These are phyloP conservation scores for Drosophila simulans DNA, from an alignment of 1,140 invertebrate genomes.

Conservation along the genomic window DNA sequence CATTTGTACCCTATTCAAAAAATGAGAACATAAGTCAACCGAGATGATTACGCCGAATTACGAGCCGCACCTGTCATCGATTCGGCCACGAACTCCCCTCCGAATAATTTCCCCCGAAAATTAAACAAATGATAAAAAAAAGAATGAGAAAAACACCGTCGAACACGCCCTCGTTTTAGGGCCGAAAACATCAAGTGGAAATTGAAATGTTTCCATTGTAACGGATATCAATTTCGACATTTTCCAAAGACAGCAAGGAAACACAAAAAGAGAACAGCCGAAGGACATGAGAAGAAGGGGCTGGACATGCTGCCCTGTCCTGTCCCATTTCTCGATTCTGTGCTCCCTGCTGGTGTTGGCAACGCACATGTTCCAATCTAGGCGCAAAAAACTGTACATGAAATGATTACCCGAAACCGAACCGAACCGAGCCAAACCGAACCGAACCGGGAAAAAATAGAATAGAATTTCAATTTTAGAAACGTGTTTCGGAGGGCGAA, in stretches of 20 bases:
- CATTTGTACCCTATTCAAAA: neutral
- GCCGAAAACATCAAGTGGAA: constrained; percentile 66
- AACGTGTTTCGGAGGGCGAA: constrained; percentile 70
- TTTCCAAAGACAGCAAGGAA: constrained; percentile 42
- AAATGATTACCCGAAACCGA: constrained; percentile 67
- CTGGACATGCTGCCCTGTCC: constrained; percentile 39
- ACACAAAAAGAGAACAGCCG: constrained; percentile 27
- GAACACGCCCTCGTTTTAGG: constrained; percentile 45
- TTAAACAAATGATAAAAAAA: constrained; percentile 18
- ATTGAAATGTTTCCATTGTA: constrained; percentile 77
- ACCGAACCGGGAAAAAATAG: constrained; percentile 44
- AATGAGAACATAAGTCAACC: constrained; percentile 25
- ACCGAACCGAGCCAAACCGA: constrained; percentile 18
- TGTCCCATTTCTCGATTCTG: constrained; percentile 33
- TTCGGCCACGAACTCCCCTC: constrained; percentile 13
- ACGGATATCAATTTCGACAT: constrained; percentile 81
- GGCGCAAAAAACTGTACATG: constrained; percentile 80
- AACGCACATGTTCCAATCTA: constrained; percentile 82
- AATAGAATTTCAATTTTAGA: constrained; percentile 81
- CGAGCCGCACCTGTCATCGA: constrained; percentile 65
- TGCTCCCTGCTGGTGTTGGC: constrained; percentile 59
- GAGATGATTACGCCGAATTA: constrained; percentile 40
- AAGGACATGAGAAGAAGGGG: constrained; percentile 38
- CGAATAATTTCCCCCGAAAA: constrained; percentile 40
- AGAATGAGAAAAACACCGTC: neutral